phyloP scores from a whole-genome alignment of 2,113 vertebrate species.

The Galeopterus variegatus region DNA sequence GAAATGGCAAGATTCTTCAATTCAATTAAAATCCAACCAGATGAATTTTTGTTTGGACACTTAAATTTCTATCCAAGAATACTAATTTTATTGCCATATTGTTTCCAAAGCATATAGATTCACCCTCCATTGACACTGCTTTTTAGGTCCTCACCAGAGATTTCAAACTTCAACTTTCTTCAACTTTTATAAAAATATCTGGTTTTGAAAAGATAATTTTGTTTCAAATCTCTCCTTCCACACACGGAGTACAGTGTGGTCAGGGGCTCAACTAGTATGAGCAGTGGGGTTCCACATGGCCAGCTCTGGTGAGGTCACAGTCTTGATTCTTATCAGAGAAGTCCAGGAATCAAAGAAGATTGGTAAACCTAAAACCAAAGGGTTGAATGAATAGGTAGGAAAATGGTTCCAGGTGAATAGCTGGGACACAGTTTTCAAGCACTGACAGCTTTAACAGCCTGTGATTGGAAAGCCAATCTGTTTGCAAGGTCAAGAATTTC shows the following conservation, averaged over 20 bases:
- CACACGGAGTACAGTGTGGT: neutral
- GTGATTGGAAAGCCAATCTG: neutral
- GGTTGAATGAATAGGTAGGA: neutral
- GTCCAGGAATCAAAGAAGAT: neutral
- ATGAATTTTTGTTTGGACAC: conserved; percentile 1
- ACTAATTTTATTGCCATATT: conserved; percentile 10
- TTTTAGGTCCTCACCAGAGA: neutral
- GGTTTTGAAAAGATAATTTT: neutral
- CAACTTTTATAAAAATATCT: neutral
- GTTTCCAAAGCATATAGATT: conserved; percentile 3
- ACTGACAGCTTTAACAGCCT: neutral
- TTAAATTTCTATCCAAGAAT: neutral
- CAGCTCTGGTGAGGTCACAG: no score
- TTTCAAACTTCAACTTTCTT: neutral
- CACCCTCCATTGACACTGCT: neutral
- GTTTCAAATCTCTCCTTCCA: neutral
- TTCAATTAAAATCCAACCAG: conserved; percentile 11
- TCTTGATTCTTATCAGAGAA: neutral
- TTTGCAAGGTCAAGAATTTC: neutral
- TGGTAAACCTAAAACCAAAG: neutral
- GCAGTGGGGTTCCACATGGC: neutral
- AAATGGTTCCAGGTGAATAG: neutral
- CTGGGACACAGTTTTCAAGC: neutral
- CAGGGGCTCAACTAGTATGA: neutral
- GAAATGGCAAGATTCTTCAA: conserved; percentile 8